A percentile compares a stretch with the other conserved stretches of the same genome.
These are phyloP conservation scores for Drosophila limbata DNA, from an alignment of 2,888 invertebrate species.

Conservation along the genomic window DNA sequence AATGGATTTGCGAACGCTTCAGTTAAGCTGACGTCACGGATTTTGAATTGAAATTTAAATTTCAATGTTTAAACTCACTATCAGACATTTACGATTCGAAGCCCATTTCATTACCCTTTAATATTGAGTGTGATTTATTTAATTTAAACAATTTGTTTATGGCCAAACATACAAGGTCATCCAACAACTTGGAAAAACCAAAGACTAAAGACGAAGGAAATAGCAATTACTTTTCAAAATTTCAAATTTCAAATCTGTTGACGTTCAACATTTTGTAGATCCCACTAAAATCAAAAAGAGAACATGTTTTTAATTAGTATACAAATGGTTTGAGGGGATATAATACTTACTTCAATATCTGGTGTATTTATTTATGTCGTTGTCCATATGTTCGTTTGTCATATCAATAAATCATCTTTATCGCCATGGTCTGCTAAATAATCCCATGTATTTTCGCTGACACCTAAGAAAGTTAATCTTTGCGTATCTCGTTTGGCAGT, in stretches of 20 bases:
- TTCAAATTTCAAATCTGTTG: constrained; percentile 8
- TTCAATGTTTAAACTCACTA: constrained; percentile 4
- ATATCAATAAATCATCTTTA: constrained; percentile 5
- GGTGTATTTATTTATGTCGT: neutral
- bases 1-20: constrained; percentile 12
- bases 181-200: constrained; percentile 8
- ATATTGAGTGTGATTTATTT: constrained; percentile 43
- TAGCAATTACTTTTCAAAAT: constrained; percentile 13
- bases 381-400: neutral
- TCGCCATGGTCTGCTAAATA: neutral
- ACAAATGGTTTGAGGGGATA: constrained; percentile 17
- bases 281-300: neutral
- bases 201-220: constrained; percentile 18
- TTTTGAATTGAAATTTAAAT: constrained; percentile 28
- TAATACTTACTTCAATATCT: neutral
- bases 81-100: constrained; percentile 2
- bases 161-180: constrained; percentile 12
- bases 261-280: constrained; percentile 4
- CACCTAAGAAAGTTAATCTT: neutral
- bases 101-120: constrained; percentile 10
- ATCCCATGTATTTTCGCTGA: neutral
- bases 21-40: constrained; percentile 41
- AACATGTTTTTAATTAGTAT: constrained; percentile 22
- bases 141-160: constrained; percentile 33
- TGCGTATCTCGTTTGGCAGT: neutral